Conservation (phyloP, 2,888 invertebrate species). For the Drosophila pullipes region DNA sequence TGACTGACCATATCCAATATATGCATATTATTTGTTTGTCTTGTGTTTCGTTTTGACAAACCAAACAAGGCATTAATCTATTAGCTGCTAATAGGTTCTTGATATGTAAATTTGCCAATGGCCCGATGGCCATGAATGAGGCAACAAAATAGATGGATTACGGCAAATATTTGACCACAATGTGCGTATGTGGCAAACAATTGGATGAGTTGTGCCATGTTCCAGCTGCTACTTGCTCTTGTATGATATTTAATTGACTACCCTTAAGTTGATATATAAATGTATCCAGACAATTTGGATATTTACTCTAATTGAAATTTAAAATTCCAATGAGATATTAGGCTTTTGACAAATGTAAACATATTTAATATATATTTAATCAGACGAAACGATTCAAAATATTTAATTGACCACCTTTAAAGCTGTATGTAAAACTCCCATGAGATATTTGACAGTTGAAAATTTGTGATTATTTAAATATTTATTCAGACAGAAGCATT, state of each 20-base stretch:
- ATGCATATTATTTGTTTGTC: conserved; percentile 2
- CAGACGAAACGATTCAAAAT: not conserved
- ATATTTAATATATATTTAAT: not conserved
- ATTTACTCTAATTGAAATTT: not conserved
- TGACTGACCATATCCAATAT: conserved; percentile 10
- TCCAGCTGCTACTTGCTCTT: conserved; percentile 18
- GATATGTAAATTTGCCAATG: conserved; percentile 70
- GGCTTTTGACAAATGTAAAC: not conserved
- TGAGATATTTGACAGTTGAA: too few relatives aligned
- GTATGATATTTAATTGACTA: not conserved
- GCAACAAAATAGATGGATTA: conserved; percentile 39
- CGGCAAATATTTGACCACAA: conserved; percentile 65
- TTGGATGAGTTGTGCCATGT: conserved; percentile 5
- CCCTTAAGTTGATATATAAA: not conserved
- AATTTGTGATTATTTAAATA: not conserved
- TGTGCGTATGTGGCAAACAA: conserved; percentile 32
- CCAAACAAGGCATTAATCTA: conserved; percentile 75
- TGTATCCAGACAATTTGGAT: not conserved
- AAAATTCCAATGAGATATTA: not conserved
- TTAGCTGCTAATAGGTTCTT: conserved; percentile 77
- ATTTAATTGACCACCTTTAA: not conserved
- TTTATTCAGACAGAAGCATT: not conserved
- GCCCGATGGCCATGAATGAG: conserved; percentile 46
- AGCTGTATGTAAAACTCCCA: not conserved
- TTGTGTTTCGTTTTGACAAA: conserved; percentile 3